Base-by-base conservation (phyloP, 2,888 invertebrate species). In the Ormyrus thymus region DNA sequence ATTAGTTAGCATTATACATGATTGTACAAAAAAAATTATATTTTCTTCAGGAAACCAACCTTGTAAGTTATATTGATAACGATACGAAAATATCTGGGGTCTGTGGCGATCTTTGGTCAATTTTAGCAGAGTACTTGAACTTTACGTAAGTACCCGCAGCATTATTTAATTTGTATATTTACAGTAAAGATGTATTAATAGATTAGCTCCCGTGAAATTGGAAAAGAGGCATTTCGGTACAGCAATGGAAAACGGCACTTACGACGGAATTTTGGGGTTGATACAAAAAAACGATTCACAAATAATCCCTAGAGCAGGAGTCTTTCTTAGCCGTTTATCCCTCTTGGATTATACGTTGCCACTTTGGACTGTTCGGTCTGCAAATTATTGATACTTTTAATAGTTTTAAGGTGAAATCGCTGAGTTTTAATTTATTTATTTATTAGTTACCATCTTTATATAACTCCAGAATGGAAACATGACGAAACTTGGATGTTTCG, bases 301-400 rank as follows among this genome's bases (percentile, higher is more conserved):
- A 53, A 75, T 84, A 58, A 81, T 84, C 55, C 83, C 83, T 0
- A 78, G 83, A 58, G 70, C 76, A 9, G 79, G 76, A 11, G 71
- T 79, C 48, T 81, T 81, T 58, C 8, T 50, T 0, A 55, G 53
- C 3, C 80, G 81, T 1, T 64, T 80, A 7, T 61, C 59, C 7
- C 29, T 79, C 1, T 62, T 84, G 9, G 82, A 78, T 8, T 84
- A 80, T 78, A 84, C 83, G 7, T 56, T 81, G 5, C 83, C 84
- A 6, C 46, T 84, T 7, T 84, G 84, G 84, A 79, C 69, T 43
- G 78, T 77, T 45, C 80, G 82, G 84, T 84, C 73, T 65, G 9
- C 11, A 15, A 45, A 7, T 13, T n/a, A 53, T 53, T 6, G 5
- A 53, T 43, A 15, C 43, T 58, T 29, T 10, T n/a, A 9, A 50